These are phyloP conservation scores for Podarcis raffonei DNA, from an alignment of 2,113 vertebrate species.

Conservation along the genomic window DNA sequence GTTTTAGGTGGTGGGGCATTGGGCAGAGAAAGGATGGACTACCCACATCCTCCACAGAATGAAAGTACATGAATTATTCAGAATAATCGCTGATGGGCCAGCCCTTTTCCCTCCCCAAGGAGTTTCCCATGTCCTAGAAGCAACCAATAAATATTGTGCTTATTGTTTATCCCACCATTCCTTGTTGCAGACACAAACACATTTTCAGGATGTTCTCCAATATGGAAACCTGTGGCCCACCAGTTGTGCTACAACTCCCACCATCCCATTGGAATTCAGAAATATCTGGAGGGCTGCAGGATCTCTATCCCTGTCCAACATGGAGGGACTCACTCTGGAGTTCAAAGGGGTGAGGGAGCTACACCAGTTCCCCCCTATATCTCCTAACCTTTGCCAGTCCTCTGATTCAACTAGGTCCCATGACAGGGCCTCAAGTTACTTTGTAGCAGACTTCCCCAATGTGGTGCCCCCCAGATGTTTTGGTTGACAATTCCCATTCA, in stretches of 20 bases:
- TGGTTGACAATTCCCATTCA: too few species aligned
- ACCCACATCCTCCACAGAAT: not conserved
- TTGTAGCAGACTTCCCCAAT: not conserved
- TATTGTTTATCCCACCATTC: not conserved
- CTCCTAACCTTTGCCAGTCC: not conserved
- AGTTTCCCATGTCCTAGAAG: not conserved
- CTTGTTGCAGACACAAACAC: too few species aligned
- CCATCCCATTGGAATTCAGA: too few species aligned
- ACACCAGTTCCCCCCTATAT: not conserved
- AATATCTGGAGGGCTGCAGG: too few species aligned
- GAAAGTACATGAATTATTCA: not conserved
- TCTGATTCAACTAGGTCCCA: not conserved
- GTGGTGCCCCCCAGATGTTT: too few species aligned
- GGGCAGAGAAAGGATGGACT: not conserved
- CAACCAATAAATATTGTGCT: not conserved
- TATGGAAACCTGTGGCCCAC: too few species aligned
- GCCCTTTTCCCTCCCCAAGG: not conserved
- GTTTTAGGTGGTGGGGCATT: not conserved
- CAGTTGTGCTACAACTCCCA: too few species aligned
- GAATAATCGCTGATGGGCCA: too few species aligned
- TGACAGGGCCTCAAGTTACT: not conserved
- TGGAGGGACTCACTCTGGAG: not conserved
- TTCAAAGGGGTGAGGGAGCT: not conserved
- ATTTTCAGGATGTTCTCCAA: too few species aligned
- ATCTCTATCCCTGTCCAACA: too few species aligned